Percentiles rank a stretch among this genome's conserved stretches.
phyloP scores from a whole-genome alignment of 2,797 vertebrate species.

The Kryptopterus vitreolus region DNA sequence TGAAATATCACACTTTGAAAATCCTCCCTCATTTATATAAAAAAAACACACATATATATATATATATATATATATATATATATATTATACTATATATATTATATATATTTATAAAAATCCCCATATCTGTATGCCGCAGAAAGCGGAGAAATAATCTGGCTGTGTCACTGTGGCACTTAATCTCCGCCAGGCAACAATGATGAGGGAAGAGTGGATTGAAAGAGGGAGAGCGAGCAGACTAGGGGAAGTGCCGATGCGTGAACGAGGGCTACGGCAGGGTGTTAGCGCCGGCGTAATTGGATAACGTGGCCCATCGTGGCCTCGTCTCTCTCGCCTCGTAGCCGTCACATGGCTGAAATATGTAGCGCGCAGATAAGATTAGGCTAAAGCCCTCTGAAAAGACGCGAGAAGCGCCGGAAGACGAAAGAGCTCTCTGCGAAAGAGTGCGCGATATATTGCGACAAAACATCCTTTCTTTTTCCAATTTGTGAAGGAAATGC shows the following conservation, averaged over 20 bases:
- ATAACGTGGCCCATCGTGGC: conserved; percentile 36
- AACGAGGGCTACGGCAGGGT: conserved; percentile 20
- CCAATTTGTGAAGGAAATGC: background rate
- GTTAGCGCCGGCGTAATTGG: conserved; percentile 46
- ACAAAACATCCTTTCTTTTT: background rate
- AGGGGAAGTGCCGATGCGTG: conserved; percentile 31
- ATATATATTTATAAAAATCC: background rate
- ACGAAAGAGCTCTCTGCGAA: background rate
- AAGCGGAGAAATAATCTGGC: conserved; percentile 41
- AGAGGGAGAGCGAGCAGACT: conserved; percentile 3
- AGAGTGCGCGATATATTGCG: background rate
- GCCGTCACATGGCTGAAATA: conserved; percentile 18
- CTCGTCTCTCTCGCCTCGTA: background rate
- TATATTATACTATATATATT: too few relatives aligned
- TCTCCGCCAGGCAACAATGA: conserved; percentile 31
- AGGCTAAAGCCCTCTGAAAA: background rate
- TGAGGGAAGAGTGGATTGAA: background rate
- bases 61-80: too few relatives aligned
- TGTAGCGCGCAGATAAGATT: conserved; percentile 18
- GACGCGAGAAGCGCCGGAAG: background rate
- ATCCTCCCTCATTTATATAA: background rate
- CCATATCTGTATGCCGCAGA: conserved; percentile 38
- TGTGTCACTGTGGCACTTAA: conserved; percentile 51
- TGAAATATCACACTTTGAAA: conserved; percentile 43
- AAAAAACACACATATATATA: too few relatives aligned